A percentile compares a stretch with the other conserved stretches of the same genome.
Conservation (phyloP, 1,140 invertebrate species). For the Eupeodes corollae region DNA sequence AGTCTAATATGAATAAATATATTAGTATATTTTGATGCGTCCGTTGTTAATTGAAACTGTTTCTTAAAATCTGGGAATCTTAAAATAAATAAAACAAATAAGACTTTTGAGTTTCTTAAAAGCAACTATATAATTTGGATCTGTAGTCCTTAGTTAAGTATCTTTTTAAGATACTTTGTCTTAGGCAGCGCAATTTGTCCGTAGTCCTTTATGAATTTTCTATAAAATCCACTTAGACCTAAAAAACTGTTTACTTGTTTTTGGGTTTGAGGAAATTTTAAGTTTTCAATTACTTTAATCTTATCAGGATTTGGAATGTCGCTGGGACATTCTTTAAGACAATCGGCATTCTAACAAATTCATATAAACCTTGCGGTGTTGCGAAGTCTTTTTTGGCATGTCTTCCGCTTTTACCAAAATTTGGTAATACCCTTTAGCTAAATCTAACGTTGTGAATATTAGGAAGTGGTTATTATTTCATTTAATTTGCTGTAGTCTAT, state of each 20-base stretch:
- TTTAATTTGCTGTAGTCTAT: slow-evolving; percentile 28
- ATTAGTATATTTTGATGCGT: slow-evolving; percentile 18
- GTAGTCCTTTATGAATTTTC: slow-evolving; percentile 14
- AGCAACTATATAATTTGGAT: slow-evolving; percentile 36
- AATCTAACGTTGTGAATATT: slow-evolving; percentile 39
- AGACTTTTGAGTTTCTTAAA: slow-evolving; percentile 31
- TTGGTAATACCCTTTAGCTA: slow-evolving; percentile 41
- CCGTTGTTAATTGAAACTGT: slow-evolving; percentile 12
- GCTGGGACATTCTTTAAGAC: no score
- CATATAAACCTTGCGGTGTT: no score
- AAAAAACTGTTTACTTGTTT: slow-evolving; percentile 17
- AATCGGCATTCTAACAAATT: no score
- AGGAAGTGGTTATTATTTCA: slow-evolving; percentile 38
- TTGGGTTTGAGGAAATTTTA: slow-evolving; percentile 10
- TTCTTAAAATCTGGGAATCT: slow-evolving; percentile 12
- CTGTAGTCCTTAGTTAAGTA: slow-evolving; percentile 10
- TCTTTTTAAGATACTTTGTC: slow-evolving; percentile 7
- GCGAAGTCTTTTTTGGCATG: no score
- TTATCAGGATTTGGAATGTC: slow-evolving; percentile 16
- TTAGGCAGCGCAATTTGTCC: slow-evolving; percentile 4
- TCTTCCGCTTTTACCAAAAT: no score
- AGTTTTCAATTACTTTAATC: slow-evolving; percentile 10
- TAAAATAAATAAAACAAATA: slow-evolving; percentile 20
- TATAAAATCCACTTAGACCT: slow-evolving; percentile 24
- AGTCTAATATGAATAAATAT: no score